phyloP scores from a whole-genome alignment of 2,797 vertebrate species.

The Lepus townsendii region DNA sequence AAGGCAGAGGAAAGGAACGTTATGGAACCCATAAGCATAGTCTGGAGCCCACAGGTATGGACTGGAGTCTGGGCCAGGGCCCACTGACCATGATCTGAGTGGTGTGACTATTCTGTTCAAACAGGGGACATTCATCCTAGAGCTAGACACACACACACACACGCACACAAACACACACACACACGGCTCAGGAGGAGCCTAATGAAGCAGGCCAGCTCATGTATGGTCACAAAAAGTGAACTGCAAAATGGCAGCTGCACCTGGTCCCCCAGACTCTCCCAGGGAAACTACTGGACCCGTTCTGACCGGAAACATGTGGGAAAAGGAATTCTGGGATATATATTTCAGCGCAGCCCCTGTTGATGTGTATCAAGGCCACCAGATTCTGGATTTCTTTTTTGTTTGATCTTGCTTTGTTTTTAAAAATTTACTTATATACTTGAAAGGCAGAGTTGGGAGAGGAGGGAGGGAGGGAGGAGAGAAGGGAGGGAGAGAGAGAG shows the following conservation, averaged over 20 bases:
- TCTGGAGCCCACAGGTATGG: neutral
- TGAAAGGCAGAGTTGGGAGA: too few species aligned
- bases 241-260: neutral
- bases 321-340: neutral
- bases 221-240: too few species aligned
- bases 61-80: neutral
- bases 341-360: neutral
- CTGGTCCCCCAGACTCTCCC: neutral
- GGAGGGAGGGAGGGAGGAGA: too few species aligned
- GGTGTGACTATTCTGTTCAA: neutral
- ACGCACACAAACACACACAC: too few species aligned
- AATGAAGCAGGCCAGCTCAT: neutral
- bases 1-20: too few species aligned
- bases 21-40: neutral
- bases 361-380: neutral
- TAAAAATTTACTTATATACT: too few species aligned
- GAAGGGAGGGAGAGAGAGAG: too few species aligned
- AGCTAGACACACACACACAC: neutral
- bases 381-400: neutral
- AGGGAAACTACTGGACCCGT: neutral
- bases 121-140: neutral
- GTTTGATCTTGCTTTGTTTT: too few species aligned
- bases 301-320: neutral
- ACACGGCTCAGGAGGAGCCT: too few species aligned
- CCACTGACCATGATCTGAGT: neutral